Evolutionary conservation across 2,797 vertebrate species (phyloP).

Genomic region (Heliangelus exortis): DNA sequence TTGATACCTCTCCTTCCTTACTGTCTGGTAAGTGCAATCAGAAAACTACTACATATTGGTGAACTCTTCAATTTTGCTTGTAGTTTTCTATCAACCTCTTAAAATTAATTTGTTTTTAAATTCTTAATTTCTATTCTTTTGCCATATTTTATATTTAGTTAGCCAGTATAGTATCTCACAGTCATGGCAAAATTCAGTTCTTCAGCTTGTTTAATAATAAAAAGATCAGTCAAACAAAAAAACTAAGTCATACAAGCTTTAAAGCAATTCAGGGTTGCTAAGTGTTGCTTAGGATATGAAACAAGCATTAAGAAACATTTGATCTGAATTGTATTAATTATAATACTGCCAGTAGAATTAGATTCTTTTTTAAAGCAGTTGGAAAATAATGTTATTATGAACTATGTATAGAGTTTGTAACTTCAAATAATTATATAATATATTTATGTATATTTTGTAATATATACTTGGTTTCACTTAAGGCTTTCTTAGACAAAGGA

Average conservation of each 20-base stretch:
- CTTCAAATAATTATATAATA: neutral
- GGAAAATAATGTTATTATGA: neutral
- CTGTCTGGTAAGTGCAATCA: slow-evolving; percentile 21
- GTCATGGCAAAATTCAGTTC: neutral
- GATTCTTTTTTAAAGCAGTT: neutral
- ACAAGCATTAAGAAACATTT: neutral
- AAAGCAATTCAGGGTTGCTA: neutral
- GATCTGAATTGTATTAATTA: neutral
- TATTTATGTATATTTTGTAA: neutral
- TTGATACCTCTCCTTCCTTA: slow-evolving; percentile 20
- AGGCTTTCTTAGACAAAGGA: neutral
- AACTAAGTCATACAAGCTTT: neutral
- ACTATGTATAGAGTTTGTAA: neutral
- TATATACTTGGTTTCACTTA: neutral
- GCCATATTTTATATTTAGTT: neutral
- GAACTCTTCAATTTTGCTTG: neutral
- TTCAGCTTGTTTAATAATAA: neutral
- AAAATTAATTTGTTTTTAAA: neutral
- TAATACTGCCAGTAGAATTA: neutral
- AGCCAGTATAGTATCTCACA: neutral
- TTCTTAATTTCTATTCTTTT: neutral
- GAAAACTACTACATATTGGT: neutral
- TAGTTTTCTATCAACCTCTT: neutral
- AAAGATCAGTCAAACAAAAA: neutral
- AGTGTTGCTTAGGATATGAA: neutral